Evolutionary conservation across 2,797 vertebrate genomes (phyloP), one percentile per base, ranked within the genome.

Genomic region (Notamacropus eugenii): DNA sequence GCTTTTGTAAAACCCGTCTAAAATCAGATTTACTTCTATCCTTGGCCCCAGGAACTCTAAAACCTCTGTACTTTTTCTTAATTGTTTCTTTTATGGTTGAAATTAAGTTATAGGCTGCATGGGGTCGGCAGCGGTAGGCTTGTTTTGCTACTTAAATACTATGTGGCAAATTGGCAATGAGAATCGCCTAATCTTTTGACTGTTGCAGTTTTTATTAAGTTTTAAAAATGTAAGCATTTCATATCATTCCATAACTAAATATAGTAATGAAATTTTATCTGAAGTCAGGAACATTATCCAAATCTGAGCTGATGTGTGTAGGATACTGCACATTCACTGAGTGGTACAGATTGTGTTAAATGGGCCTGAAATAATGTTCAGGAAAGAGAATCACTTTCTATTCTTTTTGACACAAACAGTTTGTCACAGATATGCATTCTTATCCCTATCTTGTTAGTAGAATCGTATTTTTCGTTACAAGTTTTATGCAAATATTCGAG

Each of bases 291-390:
- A 94, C 97, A 93, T 98, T 98, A 97, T 98, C 97, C 97, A 96
- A 97, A 96, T 97, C 95, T 93, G 98, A 97, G 98, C 98, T 94
- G 98, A 98, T 97, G 97, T 97, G 97, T 96, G 96, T 96, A 91
- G 97, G 98, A 98, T 97, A 96, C 97, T 97, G 98, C 98, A 98
- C 98, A 98, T 99, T 98, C 98, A 94, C 98, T 97, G 99, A 99
- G 99, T 99, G 99, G 98, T 98, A 98, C 99, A 99, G 99, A 99
- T 99, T 99, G 99, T 99, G 99, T 99, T 99, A 99, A 99, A 99
- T 99, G 99, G 99, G 97, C 99, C 99, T 99, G 99, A 99, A 98
- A 98, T 99, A 99, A 99, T 99, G 99, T 99, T 98, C 98, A 98
- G 98, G 98, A 98, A 98, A 98, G 98, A 98, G 99, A 99, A 99